Evolutionary conservation across 1,140 invertebrate species (phyloP).

Genomic region (Leptopilina clavipes): DNA sequence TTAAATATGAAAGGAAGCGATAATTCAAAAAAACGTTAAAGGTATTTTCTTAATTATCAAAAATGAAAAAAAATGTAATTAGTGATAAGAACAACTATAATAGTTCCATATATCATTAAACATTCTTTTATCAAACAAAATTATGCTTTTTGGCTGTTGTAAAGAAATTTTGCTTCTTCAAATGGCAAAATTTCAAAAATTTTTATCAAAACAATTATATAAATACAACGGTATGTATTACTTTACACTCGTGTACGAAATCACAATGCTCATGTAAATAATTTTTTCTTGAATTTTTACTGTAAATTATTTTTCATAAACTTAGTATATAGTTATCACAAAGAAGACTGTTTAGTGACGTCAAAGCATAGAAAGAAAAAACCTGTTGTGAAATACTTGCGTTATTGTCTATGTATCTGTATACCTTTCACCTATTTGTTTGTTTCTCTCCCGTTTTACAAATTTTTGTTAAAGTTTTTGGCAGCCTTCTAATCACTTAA

Average conservation of each 20-base stretch:
- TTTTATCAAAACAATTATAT: background rate
- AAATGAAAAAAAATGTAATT: background rate
- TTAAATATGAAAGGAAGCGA: background rate
- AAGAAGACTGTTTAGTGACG: slow-evolving; percentile 32
- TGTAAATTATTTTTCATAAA: slow-evolving; percentile 35
- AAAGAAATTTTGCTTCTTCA: background rate
- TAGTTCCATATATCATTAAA: background rate
- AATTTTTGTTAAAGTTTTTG: no score
- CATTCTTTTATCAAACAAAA: background rate
- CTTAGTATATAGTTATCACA: slow-evolving; percentile 32
- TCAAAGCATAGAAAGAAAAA: slow-evolving; percentile 1
- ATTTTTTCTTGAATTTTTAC: slow-evolving; percentile 31
- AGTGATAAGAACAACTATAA: no score
- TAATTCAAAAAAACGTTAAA: background rate
- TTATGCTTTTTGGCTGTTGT: background rate
- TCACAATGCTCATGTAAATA: slow-evolving; percentile 33
- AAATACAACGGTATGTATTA: background rate
- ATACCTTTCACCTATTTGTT: slow-evolving; percentile 16
- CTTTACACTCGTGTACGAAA: slow-evolving; percentile 24
- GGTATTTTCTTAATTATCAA: slow-evolving; percentile 4
- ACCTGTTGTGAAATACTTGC: background rate
- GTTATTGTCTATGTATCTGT: slow-evolving; percentile 9
- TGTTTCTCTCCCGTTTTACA: no score
- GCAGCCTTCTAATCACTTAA: no score
- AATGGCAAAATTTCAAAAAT: background rate